Percentiles rank a stretch among this genome's conserved stretches.
Evolutionary conservation across 2,797 vertebrate genomes (phyloP).

Genomic region (Garrulus glandarius): DNA sequence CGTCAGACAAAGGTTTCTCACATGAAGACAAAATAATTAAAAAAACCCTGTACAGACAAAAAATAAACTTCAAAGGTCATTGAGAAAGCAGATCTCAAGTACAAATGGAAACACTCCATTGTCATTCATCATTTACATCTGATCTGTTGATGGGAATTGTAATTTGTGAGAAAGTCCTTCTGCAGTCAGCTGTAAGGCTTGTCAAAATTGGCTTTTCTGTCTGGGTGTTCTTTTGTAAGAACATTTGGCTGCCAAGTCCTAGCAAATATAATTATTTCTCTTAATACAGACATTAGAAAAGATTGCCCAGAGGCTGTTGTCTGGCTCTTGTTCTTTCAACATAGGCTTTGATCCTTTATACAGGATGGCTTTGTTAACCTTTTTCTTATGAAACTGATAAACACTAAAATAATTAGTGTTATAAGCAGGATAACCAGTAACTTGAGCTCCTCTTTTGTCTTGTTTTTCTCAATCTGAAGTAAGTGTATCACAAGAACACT

Average conservation of each 20-base stretch:
- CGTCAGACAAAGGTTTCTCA: conserved; percentile 32
- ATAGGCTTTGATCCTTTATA: background rate
- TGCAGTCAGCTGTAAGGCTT: background rate
- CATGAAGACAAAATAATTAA: conserved; percentile 30
- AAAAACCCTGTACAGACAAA: background rate
- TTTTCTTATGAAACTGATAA: background rate
- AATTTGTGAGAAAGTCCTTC: conserved; percentile 36
- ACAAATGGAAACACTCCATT: conserved; percentile 25
- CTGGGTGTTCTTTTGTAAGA: conserved; percentile 30
- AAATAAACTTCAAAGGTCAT: conserved; percentile 50
- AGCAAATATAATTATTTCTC: conserved; percentile 3
- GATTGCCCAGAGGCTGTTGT: background rate
- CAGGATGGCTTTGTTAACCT: background rate
- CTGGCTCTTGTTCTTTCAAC: background rate
- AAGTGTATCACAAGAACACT: background rate
- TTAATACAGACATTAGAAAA: background rate
- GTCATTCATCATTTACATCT: conserved; percentile 45
- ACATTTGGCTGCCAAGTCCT: conserved; percentile 10
- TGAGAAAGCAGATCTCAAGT: conserved; percentile 6
- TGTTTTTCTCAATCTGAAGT: background rate
- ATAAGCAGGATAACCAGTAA: background rate
- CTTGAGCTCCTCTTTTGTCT: background rate
- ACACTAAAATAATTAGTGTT: background rate
- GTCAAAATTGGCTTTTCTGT: conserved; percentile 4
- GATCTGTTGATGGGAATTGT: conserved; percentile 7